Evolutionary conservation across 1,140 invertebrate species (phyloP).

Genomic region (Melipona quadrifasciata): DNA sequence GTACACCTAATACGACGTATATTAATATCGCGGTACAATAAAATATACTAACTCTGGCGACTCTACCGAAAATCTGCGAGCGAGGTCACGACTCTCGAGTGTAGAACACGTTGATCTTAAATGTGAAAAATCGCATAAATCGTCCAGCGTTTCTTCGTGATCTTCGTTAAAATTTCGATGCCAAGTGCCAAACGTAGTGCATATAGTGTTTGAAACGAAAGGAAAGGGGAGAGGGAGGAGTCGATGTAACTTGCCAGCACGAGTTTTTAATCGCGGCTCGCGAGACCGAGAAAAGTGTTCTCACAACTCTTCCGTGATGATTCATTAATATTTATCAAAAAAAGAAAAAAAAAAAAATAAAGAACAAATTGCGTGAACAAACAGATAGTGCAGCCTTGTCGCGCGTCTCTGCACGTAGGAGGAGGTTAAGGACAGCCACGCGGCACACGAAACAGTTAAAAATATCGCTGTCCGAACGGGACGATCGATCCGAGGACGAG

Average conservation of each 20-base stretch:
- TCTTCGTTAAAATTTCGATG: not conserved
- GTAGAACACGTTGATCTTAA: not conserved
- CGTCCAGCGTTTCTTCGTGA: not conserved
- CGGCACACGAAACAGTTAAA: slow-evolving; percentile 47
- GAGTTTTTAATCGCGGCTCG: not conserved
- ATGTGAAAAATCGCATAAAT: not conserved
- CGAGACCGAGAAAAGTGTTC: not conserved
- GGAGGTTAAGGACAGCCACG: slow-evolving; percentile 47
- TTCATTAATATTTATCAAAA: slow-evolving; percentile 21
- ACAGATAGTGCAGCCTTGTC: slow-evolving; percentile 23
- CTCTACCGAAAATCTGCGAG: not conserved
- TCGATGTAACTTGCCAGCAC: not conserved
- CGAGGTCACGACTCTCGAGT: not conserved
- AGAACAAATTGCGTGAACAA: not conserved
- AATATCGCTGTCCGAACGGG: slow-evolving; percentile 22
- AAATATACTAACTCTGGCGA: not conserved
- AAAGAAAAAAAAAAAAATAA: not conserved
- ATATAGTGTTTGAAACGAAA: not conserved
- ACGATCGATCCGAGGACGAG: slow-evolving; percentile 30
- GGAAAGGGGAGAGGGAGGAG: no score
- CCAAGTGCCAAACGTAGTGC: not conserved
- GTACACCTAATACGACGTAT: slow-evolving; percentile 22
- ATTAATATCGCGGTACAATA: not conserved
- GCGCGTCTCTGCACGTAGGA: slow-evolving; percentile 31
- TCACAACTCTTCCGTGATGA: not conserved